Percentiles rank a stretch among this genome's conserved stretches.
Conservation (phyloP, 2,113 vertebrate genomes). For the Brachyhypopomus gauderio region DNA sequence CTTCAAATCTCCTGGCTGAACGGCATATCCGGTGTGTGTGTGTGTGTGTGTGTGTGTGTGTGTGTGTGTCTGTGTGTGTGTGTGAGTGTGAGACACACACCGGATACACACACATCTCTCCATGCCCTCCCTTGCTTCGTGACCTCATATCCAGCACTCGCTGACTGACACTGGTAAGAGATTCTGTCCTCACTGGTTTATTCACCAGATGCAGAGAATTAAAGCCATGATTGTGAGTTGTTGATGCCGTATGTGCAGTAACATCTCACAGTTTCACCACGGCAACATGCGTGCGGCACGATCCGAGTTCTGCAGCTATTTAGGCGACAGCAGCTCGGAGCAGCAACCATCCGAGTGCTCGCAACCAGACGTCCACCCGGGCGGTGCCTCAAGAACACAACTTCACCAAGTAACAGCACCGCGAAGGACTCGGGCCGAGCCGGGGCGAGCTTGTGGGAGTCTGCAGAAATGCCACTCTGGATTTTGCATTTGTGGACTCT, state of each 20-base stretch:
- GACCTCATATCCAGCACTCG: background rate
- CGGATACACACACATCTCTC: slow-evolving; percentile 31
- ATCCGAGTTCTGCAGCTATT: background rate
- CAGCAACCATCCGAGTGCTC: background rate
- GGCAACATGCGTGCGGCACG: background rate
- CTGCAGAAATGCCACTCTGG: background rate
- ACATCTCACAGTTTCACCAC: too few species aligned
- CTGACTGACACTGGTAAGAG: slow-evolving; percentile 28
- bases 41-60: too few species aligned
- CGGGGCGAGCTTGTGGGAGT: background rate
- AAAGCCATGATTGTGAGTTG: too few species aligned
- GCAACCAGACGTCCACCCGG: background rate
- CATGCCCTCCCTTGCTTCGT: background rate
- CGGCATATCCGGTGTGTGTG: background rate
- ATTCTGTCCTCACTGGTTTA: too few species aligned
- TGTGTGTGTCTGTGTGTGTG: too few species aligned
- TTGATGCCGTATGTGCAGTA: too few species aligned
- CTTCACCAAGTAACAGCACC: background rate
- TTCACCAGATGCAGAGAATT: background rate
- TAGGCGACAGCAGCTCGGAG: background rate
- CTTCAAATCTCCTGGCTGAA: slow-evolving; percentile 18
- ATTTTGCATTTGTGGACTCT: background rate
- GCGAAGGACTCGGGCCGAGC: background rate
- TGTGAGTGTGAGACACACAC: too few species aligned
- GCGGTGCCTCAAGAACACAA: background rate